These are phyloP conservation scores for Syritta pipiens DNA, from an alignment of 2,888 invertebrate genomes.

Conservation along the genomic window DNA sequence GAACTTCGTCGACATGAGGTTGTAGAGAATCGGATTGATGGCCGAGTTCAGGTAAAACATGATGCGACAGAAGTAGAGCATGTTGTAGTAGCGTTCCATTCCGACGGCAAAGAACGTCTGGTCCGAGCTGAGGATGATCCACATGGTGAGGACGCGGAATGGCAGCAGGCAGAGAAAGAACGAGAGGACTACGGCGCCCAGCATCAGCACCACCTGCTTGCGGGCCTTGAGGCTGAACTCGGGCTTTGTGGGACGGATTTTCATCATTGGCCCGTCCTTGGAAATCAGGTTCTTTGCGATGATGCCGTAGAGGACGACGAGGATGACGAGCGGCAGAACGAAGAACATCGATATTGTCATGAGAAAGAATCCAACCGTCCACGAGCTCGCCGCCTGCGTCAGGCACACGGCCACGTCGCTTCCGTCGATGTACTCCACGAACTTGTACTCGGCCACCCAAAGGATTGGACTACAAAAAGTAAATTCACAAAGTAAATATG, in stretches of 20 bases:
- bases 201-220: slow-evolving; percentile 91
- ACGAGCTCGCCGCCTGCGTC: slow-evolving; percentile 87
- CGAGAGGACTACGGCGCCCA: slow-evolving; percentile 91
- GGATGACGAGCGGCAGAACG: slow-evolving; percentile 87
- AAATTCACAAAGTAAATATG: slow-evolving; percentile 74
- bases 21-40: slow-evolving; percentile 94
- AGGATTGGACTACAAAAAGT: slow-evolving; percentile 88
- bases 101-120: slow-evolving; percentile 85
- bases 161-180: slow-evolving; percentile 94
- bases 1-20: slow-evolving; percentile 94
- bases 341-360: slow-evolving; percentile 90
- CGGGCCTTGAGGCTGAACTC: slow-evolving; percentile 87
- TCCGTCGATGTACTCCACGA: slow-evolving; percentile 85
- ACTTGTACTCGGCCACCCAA: slow-evolving; percentile 87
- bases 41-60: slow-evolving; percentile 95
- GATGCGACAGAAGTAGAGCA: slow-evolving; percentile 90
- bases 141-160: slow-evolving; percentile 89
- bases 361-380: slow-evolving; percentile 89
- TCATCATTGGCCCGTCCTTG: slow-evolving; percentile 82
- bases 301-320: slow-evolving; percentile 89
- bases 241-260: slow-evolving; percentile 85
- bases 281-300: slow-evolving; percentile 91
- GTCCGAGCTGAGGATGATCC: slow-evolving; percentile 88
- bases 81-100: slow-evolving; percentile 88
- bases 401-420: slow-evolving; percentile 87